Base-by-base conservation (phyloP, 2,888 invertebrate genomes). In the Blastobasis lacticolella region DNA sequence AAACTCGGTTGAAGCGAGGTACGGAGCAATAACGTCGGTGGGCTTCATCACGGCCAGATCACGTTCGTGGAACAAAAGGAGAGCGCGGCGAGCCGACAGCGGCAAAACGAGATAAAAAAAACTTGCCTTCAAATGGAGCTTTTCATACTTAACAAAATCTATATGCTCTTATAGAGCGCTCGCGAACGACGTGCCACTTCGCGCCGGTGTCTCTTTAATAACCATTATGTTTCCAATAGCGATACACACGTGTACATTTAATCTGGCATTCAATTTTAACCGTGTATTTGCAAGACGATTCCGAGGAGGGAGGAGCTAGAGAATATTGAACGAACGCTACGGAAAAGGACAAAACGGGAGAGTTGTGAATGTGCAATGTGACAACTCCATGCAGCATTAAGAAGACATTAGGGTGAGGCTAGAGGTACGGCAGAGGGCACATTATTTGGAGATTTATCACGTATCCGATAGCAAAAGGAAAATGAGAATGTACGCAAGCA, bases 331-430 rank as follows among this genome's bases (percentile, higher is more conserved):
- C 61, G 61, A 58, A 57, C 61, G 59, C 62, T 65, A 73, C 67
- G 60, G 64, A 66, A 75, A 72, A 67, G 68, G 68, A 69, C 70
- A 71, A 23, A 66, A 71, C 65, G 66, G 63, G 64, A 77, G 43
- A 54, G 70, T 68, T 69, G 67, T 72, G 76, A 81, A 79, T 78
- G 76, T 79, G 78, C 80, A 79, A 78, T 77, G 81, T 82, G 80
- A 83, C 81, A 85, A 79, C 78, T 81, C 76, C 75, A 78, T 81
- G 75, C 78, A 74, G 81, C 84, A 85, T 87, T 84, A 87, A 81
- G 82, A 85, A 85, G 77, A 80, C 82, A 85, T 86, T 85, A 84
- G 78, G 78, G 69, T 70, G 74, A 69, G 68, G 66, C 71, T 69
- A 71, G 64, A 70, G 59, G 59, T 65, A 70, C 63, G 71, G 67